Evolutionary conservation across 2,113 vertebrate species (phyloP), one percentile per base, ranked within the genome.

Genomic region (Brachirus orientalis): DNA sequence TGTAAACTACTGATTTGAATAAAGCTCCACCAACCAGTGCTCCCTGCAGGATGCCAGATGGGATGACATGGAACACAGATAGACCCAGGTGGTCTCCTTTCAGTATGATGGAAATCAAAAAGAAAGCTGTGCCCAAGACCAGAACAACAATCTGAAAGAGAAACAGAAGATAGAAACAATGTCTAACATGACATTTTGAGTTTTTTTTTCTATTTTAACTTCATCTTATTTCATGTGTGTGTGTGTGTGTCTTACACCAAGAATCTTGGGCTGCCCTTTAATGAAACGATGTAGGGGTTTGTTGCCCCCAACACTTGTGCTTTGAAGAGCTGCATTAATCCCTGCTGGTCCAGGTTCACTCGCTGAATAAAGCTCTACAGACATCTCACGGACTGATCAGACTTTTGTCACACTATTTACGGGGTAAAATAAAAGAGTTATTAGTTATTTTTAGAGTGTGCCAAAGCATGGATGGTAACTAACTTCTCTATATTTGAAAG

Each of bases 241-340:
- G 44, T 62, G 60, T 69, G 36, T 37, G 13, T 48, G 36, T 63
- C 83, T 86, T 55, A 94, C 92, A 17, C 92, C 92, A 38, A 83
- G 44, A 36, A 53, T 53, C 75, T 90, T 93, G n/a, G 92, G 91
- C 61, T 93, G 85, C 3, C 82, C 86, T 60, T 78, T 89, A 12
- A 93, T 69, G 80, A 94, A 93, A 60, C 89, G 89, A 33, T 94
- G 91, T 47, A 94, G 62, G n/a, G 92, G 92, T 86, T 93, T 93
- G 58, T 16, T 72, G 43, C 80, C 84, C 2, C 90, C 90, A 1
- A 90, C 17, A 33, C 61, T 52, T 18, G 48, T 77, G 44, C 37
- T 48, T 36, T 78, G 75, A 45, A 44, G 12, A 61, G 12, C 20
- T 44, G 48, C 59, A 74, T 78, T 48, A 38, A 50, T 84, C 8